Conservation (phyloP, 2,797 vertebrate genomes). For the Botia kubotai region DNA sequence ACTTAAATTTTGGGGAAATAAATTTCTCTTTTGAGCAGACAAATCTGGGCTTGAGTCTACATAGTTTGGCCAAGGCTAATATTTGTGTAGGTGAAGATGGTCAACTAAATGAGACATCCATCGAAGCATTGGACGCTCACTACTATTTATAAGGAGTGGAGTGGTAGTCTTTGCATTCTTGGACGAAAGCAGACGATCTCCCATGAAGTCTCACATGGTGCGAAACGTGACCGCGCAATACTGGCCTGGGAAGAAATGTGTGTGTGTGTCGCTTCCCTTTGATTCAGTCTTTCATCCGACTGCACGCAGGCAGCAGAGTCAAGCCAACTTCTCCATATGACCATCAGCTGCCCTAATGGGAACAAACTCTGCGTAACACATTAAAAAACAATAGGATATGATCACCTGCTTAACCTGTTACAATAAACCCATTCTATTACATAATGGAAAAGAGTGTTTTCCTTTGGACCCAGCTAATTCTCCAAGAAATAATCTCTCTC, state of each 20-base stretch:
- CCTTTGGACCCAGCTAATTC: neutral
- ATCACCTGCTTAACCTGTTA: conserved; percentile 33
- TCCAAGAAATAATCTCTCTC: neutral
- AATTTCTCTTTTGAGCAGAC: conserved; percentile 40
- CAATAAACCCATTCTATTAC: conserved; percentile 2
- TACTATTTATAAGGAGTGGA: conserved; percentile 53
- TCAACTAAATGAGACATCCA: conserved; percentile 55
- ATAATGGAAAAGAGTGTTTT: neutral
- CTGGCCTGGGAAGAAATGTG: conserved; percentile 46
- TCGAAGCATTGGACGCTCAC: conserved; percentile 33
- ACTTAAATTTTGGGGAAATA: conserved; percentile 53
- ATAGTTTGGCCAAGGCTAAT: conserved; percentile 49
- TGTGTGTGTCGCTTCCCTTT: conserved; percentile 44
- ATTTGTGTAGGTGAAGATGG: conserved; percentile 55
- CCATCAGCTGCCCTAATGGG: conserved; percentile 46
- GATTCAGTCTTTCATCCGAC: conserved; percentile 46
- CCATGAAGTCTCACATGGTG: conserved; percentile 54
- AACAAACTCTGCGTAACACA: conserved; percentile 32
- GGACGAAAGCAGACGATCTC: conserved; percentile 37
- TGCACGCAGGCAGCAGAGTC: conserved; percentile 30
- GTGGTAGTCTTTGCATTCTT: conserved; percentile 48
- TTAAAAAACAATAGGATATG: conserved; percentile 23
- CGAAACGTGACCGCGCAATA: conserved; percentile 50
- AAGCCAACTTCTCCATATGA: conserved; percentile 53
- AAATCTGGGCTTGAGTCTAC: conserved; percentile 50